Evolutionary conservation across 1,140 invertebrate species (phyloP), one percentile per base, ranked within the genome.

Genomic region (Anastatus disparis): DNA sequence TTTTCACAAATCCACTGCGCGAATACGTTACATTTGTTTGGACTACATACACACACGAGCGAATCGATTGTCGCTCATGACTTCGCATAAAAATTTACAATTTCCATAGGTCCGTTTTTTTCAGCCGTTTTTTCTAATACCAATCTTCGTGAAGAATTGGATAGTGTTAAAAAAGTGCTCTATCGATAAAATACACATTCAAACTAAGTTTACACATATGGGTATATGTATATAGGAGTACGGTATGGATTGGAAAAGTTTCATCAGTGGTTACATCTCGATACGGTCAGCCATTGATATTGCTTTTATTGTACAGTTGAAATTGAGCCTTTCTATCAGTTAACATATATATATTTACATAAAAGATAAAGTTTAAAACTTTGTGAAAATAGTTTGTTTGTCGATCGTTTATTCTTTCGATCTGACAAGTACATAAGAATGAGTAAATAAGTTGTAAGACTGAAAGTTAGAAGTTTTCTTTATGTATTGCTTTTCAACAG

Each of bases 221-320:
- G 24, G 48, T 40, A 10, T 40, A 24, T 27, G 31, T n/a, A n/a
- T n/a, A n/a, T 7, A 1, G 7, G 26, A 63, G 2, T 6, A 6
- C 22, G 12, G 8, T 8, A 17, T 22, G 29, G 24, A 17, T 52
- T 22, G 22, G 35, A 10, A 55, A 58, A 20, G 12, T 56, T 50
- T 68, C 22, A 2, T 52, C 31, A 68, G 66, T 68, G 31, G 56
- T 68, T 48, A 59, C 24, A 20, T 52, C 22, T 10, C 27, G 31
- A 40, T 61, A 24, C 31, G 66, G 56, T 61, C 55, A 52, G 66
- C 38, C 66, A 6, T 48, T 13, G 3, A 48, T 22, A 22, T 20
- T 48, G 17, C 55, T 2, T 24, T 58, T 17, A 31, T 15, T 58
- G n/a, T n/a, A n/a, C n/a, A n/a, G n/a, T n/a, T n/a, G n/a, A n/a